Base-by-base conservation (phyloP, 2,113 vertebrate species). In the Oryzias celebensis region DNA sequence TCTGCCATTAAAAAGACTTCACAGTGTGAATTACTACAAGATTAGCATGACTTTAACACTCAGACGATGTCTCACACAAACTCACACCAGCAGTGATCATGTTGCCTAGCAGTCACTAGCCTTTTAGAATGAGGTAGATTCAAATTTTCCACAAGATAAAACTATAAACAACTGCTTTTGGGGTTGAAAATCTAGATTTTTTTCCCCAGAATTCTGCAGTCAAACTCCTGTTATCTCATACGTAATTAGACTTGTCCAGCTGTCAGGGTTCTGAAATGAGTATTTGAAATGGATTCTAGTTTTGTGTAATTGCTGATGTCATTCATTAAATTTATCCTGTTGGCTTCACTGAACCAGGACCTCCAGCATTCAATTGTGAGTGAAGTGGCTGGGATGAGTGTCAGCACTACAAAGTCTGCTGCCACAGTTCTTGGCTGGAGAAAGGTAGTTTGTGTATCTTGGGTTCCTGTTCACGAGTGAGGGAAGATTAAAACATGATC, bases 171-270 rank as follows among this genome's bases (percentile, higher is more conserved):
- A n/a, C 45, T 49, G 45, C 55, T 28, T 70, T 43, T 73, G 69
- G 78, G 68, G 71, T 73, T 72, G 57, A 84, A 71, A 83, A 82
- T 36, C 36, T 36, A 36, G 7, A 36, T 10, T n/a, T 47, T n/a
- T n/a, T 2, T 16, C 13, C 4, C 45, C 7, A 10, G 5, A 16
- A 16, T n/a, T 17, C 7, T 6, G 17, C 46, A 47, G 16, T 5
- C 46, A 47, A 16, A 41, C 28, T 42, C 44, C 43, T 36, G 31
- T 36, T 36, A 48, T 16, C 49, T 24, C 51, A 14, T 42, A 12
- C 42, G 41, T 41, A 24, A 28, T 36, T 16, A 36, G 28, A 62
- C 28, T n/a, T 51, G 51, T n/a, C 26, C 26, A 17, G 50, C 49
- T 82, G 61, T 60, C 68, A 78, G 52, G 41, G 41, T 36, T 64